A percentile compares a stretch with the other conserved stretches of the same genome.
These are phyloP conservation scores for Zelleria hepariella DNA, from an alignment of 2,888 invertebrate genomes.

Conservation along the genomic window DNA sequence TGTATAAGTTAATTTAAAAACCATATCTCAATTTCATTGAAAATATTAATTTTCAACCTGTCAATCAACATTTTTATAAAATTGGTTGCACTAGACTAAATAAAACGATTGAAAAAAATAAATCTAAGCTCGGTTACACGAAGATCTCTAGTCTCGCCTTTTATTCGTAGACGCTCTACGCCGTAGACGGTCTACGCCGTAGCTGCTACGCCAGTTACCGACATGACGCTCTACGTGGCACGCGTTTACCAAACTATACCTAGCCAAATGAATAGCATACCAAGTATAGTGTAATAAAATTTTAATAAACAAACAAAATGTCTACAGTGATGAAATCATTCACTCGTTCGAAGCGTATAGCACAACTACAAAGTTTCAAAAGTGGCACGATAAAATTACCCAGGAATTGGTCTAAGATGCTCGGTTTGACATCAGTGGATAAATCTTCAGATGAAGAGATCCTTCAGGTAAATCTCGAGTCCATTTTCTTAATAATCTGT, in stretches of 20 bases:
- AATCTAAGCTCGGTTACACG: background rate
- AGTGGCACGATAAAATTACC: constrained; percentile 45
- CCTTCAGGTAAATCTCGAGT: constrained; percentile 35
- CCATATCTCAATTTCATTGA: too few relatives aligned
- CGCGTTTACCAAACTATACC: constrained; percentile 17
- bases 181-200: constrained; percentile 12
- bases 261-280: background rate
- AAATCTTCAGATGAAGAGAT: constrained; percentile 41
- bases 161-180: constrained; percentile 17
- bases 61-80: too few relatives aligned
- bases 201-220: constrained; percentile 22
- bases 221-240: constrained; percentile 23
- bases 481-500: background rate
- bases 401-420: constrained; percentile 50
- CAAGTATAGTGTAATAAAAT: background rate
- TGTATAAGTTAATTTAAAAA: too few relatives aligned
- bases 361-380: constrained; percentile 41
- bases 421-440: constrained; percentile 33
- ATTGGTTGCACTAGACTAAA: too few relatives aligned
- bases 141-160: background rate
- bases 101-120: background rate
- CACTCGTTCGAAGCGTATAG: constrained; percentile 23
- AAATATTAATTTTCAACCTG: too few relatives aligned
- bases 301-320: background rate
- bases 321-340: constrained; percentile 29